Evolutionary conservation across 2,113 vertebrate species (phyloP).

Genomic region (Apus apus): DNA sequence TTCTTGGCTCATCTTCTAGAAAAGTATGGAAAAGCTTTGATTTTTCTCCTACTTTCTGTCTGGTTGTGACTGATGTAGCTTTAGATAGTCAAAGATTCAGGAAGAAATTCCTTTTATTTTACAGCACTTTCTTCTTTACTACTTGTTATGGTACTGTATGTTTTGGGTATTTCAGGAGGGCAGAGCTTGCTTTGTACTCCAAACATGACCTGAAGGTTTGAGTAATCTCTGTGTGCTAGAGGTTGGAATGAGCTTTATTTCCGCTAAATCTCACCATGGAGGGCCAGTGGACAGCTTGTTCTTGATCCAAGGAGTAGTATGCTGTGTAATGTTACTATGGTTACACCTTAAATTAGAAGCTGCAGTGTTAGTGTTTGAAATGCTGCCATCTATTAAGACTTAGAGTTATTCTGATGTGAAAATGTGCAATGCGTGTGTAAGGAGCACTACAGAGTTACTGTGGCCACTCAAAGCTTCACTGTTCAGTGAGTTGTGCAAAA

Average conservation of each 20-base stretch:
- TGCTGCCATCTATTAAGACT: constrained; percentile 10
- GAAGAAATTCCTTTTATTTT: background rate
- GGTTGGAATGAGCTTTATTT: background rate
- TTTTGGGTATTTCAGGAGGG: background rate
- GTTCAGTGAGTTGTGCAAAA: background rate
- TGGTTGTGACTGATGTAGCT: background rate
- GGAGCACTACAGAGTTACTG: fast-evolving
- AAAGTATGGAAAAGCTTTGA: background rate
- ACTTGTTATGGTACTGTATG: background rate
- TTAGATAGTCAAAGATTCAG: background rate
- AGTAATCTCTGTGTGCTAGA: background rate
- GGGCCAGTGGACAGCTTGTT: constrained; percentile 51
- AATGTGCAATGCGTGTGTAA: background rate
- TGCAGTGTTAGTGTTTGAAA: constrained; percentile 12
- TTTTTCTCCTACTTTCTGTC: background rate
- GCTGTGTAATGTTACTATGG: constrained; percentile 49
- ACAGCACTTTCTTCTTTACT: background rate
- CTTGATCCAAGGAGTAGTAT: constrained; percentile 2
- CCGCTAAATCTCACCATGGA: fast-evolving
- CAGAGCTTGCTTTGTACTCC: background rate
- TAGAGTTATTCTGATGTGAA: background rate
- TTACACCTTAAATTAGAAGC: constrained; percentile 43
- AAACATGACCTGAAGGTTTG: background rate
- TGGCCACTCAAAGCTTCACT: background rate
- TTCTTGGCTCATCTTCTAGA: background rate